Percentiles rank a stretch among this genome's conserved stretches.
phyloP scores from a whole-genome alignment of 2,888 invertebrate genomes.

The Papilio gigon region DNA sequence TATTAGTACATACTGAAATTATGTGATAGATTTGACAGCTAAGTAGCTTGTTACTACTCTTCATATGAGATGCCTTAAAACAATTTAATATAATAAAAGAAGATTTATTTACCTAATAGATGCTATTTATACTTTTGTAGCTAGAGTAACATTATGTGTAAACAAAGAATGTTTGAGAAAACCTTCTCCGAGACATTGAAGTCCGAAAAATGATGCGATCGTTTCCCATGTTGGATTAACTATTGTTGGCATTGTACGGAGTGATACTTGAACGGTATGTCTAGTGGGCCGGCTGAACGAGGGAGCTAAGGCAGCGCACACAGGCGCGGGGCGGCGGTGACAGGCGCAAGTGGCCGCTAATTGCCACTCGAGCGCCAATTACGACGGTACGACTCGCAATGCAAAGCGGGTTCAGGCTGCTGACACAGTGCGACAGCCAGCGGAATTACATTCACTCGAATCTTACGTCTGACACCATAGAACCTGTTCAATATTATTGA shows the following conservation, averaged over 20 bases:
- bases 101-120: too few species aligned
- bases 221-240: slow-evolving; percentile 31
- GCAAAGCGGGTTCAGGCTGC: slow-evolving; percentile 37
- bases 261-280: slow-evolving; percentile 41
- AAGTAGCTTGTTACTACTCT: too few species aligned
- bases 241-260: slow-evolving; percentile 40
- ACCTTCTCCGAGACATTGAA: slow-evolving; percentile 27
- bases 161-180: not conserved
- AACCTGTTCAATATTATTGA: not conserved
- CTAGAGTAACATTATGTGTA: too few species aligned
- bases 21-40: too few species aligned
- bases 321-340: slow-evolving; percentile 58
- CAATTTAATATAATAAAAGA: too few species aligned
- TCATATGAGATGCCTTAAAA: too few species aligned
- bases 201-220: slow-evolving; percentile 43
- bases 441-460: not conserved
- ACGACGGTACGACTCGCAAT: slow-evolving; percentile 59
- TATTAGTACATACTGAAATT: too few species aligned
- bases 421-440: slow-evolving; percentile 18
- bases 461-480: not conserved
- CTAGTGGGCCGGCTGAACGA: slow-evolving; percentile 40
- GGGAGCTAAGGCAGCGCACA: slow-evolving; percentile 59
- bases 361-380: slow-evolving; percentile 78
- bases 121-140: too few species aligned
- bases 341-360: slow-evolving; percentile 71